These are phyloP conservation scores for Microtus agrestis DNA, from an alignment of 2,797 vertebrate genomes.

Conservation along the genomic window DNA sequence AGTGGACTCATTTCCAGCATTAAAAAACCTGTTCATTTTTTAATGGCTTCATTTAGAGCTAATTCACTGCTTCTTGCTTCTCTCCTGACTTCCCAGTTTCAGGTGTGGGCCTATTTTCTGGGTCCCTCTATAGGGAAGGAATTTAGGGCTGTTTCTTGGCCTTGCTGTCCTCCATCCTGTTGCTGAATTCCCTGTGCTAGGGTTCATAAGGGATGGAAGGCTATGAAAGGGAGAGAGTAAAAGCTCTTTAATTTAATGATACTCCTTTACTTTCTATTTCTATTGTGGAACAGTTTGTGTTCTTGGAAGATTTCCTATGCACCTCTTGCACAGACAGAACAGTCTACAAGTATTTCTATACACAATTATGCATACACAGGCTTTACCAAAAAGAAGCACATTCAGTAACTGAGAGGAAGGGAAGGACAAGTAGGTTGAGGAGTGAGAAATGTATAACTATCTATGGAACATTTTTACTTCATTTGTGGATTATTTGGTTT, in stretches of 20 bases:
- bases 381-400: background rate
- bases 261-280: background rate
- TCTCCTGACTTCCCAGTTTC: background rate
- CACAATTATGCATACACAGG: background rate
- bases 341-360: background rate
- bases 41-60: slow-evolving; percentile 5
- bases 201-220: background rate
- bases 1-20: background rate
- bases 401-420: background rate
- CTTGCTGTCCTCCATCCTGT: background rate
- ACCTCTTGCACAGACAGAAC: background rate
- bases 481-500: background rate
- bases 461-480: background rate
- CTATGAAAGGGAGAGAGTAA: background rate
- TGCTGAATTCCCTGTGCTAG: background rate
- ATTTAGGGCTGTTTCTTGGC: background rate
- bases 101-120: background rate
- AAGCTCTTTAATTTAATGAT: background rate
- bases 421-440: too few relatives aligned
- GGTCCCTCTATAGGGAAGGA: background rate
- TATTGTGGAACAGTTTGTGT: background rate
- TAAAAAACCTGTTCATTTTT: slow-evolving; percentile 18
- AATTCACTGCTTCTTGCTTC: background rate
- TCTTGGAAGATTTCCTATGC: background rate
- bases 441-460: background rate